Evolutionary conservation across 2,113 vertebrate species (phyloP).

Genomic region (Leiothrix lutea): DNA sequence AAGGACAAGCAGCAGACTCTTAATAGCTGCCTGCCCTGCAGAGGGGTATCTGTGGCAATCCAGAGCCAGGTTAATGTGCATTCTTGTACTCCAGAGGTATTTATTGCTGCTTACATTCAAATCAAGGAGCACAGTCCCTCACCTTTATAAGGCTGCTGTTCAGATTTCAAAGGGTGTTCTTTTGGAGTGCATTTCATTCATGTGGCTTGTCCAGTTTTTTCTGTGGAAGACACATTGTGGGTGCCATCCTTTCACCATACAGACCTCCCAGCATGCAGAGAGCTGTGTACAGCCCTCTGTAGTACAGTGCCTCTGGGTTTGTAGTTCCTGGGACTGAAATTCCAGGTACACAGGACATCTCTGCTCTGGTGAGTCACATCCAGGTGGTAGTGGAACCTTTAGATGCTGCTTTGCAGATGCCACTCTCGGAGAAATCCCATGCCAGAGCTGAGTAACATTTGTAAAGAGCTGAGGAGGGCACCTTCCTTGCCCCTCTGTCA

Average conservation of each 20-base stretch:
- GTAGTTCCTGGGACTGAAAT: background rate
- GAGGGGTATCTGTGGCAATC: background rate
- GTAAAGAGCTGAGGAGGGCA: background rate
- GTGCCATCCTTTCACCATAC: background rate
- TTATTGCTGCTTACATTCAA: background rate
- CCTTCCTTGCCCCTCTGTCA: background rate
- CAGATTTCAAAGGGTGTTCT: background rate
- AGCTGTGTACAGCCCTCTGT: background rate
- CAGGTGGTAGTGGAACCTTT: background rate
- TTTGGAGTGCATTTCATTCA: background rate
- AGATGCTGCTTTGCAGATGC: fast-evolving
- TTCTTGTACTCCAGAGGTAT: background rate
- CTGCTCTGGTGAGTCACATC: background rate
- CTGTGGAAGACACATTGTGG: background rate
- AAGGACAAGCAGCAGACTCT: background rate
- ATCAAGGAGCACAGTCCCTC: background rate
- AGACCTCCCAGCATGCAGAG: background rate
- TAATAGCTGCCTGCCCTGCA: background rate
- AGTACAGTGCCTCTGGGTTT: background rate
- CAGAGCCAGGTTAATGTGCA: background rate
- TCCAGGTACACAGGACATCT: background rate
- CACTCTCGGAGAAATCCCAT: background rate
- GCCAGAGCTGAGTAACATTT: background rate
- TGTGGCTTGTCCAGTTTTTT: background rate
- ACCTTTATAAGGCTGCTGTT: background rate